Evolutionary conservation across 1,140 invertebrate species (phyloP), one percentile per base, ranked within the genome.

Genomic region (Sminthurinus signatus): DNA sequence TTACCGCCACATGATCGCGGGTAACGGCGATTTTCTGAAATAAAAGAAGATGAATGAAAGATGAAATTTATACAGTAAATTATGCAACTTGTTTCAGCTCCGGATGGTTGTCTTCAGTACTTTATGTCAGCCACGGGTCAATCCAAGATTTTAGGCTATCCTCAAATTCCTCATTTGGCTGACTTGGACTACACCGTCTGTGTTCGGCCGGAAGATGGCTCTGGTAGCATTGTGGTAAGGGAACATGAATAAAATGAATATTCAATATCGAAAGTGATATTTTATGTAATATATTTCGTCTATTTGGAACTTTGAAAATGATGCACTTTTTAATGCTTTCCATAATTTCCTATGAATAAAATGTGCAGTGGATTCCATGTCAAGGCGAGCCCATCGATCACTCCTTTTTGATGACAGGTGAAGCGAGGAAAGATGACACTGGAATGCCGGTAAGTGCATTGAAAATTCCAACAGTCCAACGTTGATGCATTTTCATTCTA

Each of bases 101-200:
- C 70, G 21, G 64, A 69, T 44, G 70, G 70, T 28, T 72, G 70
- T 54, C 48, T 70, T 2, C 70, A 72, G 51, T 72, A 70, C 31
- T 72, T 36, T 44, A 66, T 51, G 3, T 2, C 44, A 31, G 60
- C 70, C 21, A 67, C 70, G 1, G 70, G 64, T 1, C 52, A 66
- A 60, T 67, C 67, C n/a, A 46, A 58, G 55, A 72, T 72, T 57
- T 25, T 72, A 2, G 67, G 60, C 1, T 70, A 67, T 51, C 67
- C 67, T 0, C 64, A 56, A 46, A 39, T 32, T 4, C 67, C 70
- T 17, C 70, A 72, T 65, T 61, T 72, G 8, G 70, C 70, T 14
- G 62, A 69, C 31, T 52, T 72, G n/a, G 70, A 72, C 44, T 72
- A 72, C 58, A 69, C 70, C 0, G 64, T 72, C 14, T 72, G 70